Evolutionary conservation across 2,888 invertebrate genomes (phyloP), one percentile per base, ranked within the genome.

Genomic region (Cybosia mesomella): DNA sequence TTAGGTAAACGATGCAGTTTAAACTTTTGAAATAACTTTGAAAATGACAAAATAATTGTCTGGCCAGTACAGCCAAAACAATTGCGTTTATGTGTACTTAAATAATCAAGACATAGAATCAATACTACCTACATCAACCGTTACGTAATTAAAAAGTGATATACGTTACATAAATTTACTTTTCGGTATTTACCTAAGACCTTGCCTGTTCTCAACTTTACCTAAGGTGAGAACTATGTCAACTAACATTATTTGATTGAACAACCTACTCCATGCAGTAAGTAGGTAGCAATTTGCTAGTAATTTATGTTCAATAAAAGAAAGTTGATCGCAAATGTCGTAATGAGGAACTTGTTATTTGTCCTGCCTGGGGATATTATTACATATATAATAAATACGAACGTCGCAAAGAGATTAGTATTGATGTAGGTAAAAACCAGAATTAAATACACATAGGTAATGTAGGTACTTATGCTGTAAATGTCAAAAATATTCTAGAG

Each of bases 191-290:
- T 58, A 34, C 32, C 9, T n/a, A 32, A 60, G 67, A 64, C 70
- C 75, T 77, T 75, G 63, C 64, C 53, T 49, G 8, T 36, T 32
- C 28, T 71, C 53, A 63, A 66, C 59, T 72, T 75, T 58, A 67
- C 58, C 55, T 32, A 70, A 68, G 67, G 67, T 64, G 67, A 70
- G 49, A 67, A 68, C 61, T 65, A 58, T n/a, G n/a, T 49, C 28
- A 62, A 59, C 66, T 34, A 69, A 64, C 18, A 71, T n/a, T 32
- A 32, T 61, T 68, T 68, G 32, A 69, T 68, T 68, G 32, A 69
- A 68, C 49, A 49, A n/a, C 49, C 67, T 64, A 58, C 67, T 75
- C 67, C 59, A 64, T 21, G 32, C 43, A 22, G 21, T 59, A 59
- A 8, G 36, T 36, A 59, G 8, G 36, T 36, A 59, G 36, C 21